A percentile compares a stretch with the other conserved stretches of the same genome.
Conservation (phyloP, 1,140 invertebrate genomes). For the Lucilia sericata region DNA sequence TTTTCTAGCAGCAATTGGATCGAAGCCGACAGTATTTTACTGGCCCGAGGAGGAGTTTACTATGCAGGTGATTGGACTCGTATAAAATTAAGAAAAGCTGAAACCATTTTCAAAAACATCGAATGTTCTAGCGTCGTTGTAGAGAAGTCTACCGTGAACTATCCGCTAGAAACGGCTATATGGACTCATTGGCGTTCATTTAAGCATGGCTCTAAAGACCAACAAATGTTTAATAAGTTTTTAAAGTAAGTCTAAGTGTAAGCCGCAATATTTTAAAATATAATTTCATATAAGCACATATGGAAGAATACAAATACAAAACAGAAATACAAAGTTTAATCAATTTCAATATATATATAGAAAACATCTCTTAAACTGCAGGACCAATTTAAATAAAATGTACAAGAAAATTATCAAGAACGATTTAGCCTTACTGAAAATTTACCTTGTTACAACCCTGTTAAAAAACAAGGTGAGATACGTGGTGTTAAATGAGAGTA, state of each 20-base stretch:
- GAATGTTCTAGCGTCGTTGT: slow-evolving; percentile 56
- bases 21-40: slow-evolving; percentile 55
- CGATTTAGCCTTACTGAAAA: too few relatives aligned
- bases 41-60: slow-evolving; percentile 61
- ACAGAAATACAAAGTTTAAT: too few relatives aligned
- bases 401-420: too few relatives aligned
- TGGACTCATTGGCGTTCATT: slow-evolving; percentile 62
- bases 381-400: too few relatives aligned
- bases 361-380: too few relatives aligned
- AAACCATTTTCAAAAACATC: slow-evolving; percentile 53
- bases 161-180: slow-evolving; percentile 55
- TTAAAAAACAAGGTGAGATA: too few relatives aligned
- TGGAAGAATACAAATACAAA: too few relatives aligned
- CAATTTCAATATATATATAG: too few relatives aligned
- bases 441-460: too few relatives aligned
- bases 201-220: slow-evolving; percentile 51
- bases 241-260: slow-evolving; percentile 47
- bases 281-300: too few relatives aligned
- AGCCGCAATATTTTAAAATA: too few relatives aligned
- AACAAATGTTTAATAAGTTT: slow-evolving; percentile 48
- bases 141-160: slow-evolving; percentile 47
- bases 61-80: slow-evolving; percentile 62
- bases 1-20: slow-evolving; percentile 52
- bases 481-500: too few relatives aligned
- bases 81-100: slow-evolving; percentile 48